Evolutionary conservation across 2,888 invertebrate genomes (phyloP).

Genomic region (Neoscelio sp.): DNA sequence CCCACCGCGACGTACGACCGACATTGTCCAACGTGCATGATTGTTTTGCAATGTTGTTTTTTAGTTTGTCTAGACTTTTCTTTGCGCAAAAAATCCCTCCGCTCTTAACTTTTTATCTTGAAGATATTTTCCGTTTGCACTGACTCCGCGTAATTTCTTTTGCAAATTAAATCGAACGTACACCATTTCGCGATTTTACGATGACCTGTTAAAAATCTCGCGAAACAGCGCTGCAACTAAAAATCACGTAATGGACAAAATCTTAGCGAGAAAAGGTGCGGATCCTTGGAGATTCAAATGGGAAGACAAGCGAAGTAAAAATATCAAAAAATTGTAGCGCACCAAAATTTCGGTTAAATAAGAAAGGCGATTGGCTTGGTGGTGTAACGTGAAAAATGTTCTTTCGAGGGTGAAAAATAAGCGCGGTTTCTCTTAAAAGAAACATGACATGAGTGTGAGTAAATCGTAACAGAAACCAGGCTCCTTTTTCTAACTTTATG

Average conservation of each 20-base stretch:
- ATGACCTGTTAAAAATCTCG: conserved; percentile 3
- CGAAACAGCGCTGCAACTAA: conserved; percentile 14
- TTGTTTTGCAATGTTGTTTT: conserved; percentile 62
- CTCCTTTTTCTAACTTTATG: conserved; percentile 32
- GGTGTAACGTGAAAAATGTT: conserved; percentile 21
- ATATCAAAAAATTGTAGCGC: conserved; percentile 47
- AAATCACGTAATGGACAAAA: conserved; percentile 59
- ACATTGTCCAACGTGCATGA: conserved; percentile 80
- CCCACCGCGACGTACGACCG: conserved; percentile 82
- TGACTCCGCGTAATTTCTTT: not conserved
- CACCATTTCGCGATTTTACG: conserved; percentile 1
- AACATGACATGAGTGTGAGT: too few relatives aligned
- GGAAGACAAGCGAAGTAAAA: conserved; percentile 33
- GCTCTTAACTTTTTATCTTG: conserved; percentile 25
- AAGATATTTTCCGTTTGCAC: not conserved
- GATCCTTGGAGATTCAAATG: conserved; percentile 38
- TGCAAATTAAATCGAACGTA: conserved; percentile 1
- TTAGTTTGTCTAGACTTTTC: conserved; percentile 45
- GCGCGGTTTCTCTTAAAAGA: conserved; percentile 21
- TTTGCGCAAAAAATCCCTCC: conserved; percentile 38
- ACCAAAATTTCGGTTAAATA: conserved; percentile 53
- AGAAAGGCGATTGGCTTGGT: conserved; percentile 34
- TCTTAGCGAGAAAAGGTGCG: conserved; percentile 48
- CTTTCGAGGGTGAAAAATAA: conserved; percentile 27
- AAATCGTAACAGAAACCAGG: conserved; percentile 12